These are phyloP conservation scores for Trididemnum clinides DNA, from an alignment of 23 tunicate genomes.

Conservation along the genomic window DNA sequence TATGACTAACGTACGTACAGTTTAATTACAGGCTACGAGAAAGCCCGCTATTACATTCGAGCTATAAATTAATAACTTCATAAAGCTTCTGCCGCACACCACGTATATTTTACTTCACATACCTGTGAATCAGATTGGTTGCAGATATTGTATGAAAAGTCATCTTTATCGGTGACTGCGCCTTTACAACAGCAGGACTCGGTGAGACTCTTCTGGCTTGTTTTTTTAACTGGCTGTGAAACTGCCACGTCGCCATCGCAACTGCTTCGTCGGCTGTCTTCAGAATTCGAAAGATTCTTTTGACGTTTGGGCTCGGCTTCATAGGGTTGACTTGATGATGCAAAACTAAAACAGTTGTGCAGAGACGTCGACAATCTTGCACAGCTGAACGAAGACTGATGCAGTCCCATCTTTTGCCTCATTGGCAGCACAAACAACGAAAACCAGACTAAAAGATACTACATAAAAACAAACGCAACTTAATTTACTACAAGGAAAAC, in stretches of 20 bases:
- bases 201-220: background rate
- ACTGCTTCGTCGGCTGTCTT: background rate
- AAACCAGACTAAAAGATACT: too few species aligned
- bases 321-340: background rate
- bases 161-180: conserved; percentile 20
- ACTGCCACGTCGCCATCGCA: background rate
- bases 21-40: too few species aligned
- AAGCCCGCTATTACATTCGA: too few species aligned
- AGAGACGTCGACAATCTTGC: conserved; percentile 13
- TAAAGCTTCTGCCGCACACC: too few species aligned
- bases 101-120: too few species aligned
- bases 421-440: conserved; percentile 5
- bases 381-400: conserved; percentile 52
- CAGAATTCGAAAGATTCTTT: background rate
- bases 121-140: conserved; percentile 18
- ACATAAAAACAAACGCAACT: too few species aligned
- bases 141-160: conserved; percentile 28
- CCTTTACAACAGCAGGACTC: conserved; percentile 30
- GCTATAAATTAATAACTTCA: too few species aligned
- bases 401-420: conserved; percentile 53
- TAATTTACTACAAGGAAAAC: too few species aligned
- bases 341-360: conserved; percentile 49
- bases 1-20: too few species aligned
- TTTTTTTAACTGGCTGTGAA: background rate
- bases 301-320: background rate